Evolutionary conservation across 2,888 invertebrate species (phyloP).

Genomic region (Metacarcinus magister): DNA sequence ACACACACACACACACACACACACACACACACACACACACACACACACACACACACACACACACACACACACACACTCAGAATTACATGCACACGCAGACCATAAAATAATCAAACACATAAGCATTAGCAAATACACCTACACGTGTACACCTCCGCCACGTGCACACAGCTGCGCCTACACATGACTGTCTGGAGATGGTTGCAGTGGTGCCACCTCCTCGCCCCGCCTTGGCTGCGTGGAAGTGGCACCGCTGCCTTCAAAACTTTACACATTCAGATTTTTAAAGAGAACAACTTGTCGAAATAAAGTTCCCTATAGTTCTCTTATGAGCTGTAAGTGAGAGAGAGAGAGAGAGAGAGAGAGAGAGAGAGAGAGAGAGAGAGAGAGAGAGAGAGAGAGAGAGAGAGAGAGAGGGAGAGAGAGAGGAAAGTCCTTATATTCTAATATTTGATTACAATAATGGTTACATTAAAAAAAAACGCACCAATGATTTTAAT

Average conservation of each 20-base stretch:
- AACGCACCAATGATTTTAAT: background rate
- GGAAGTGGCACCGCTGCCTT: background rate
- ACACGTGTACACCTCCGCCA: background rate
- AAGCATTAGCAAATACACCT: background rate
- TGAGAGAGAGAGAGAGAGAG: constrained; percentile 33
- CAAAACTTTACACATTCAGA: constrained; percentile 30
- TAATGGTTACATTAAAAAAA: background rate
- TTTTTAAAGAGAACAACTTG: constrained; percentile 41
- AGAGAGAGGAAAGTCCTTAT: background rate
- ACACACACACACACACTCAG: background rate
- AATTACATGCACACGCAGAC: background rate
- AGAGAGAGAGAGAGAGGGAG: background rate
- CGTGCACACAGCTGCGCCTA: background rate
- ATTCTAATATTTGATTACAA: background rate
- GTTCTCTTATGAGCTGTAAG: constrained; percentile 36
- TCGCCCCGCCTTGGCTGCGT: background rate
- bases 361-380: constrained; percentile 40
- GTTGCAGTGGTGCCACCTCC: background rate
- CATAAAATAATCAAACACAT: background rate
- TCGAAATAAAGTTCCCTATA: constrained; percentile 45
- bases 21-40: constrained; percentile 39
- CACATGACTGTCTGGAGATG: constrained; percentile 27
- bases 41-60: constrained; percentile 39
- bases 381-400: constrained; percentile 26
- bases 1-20: background rate